A percentile compares a stretch with the other conserved stretches of the same genome.
Evolutionary conservation across 2,797 vertebrate species (phyloP).

Genomic region (Hephaestus fuliginosus): DNA sequence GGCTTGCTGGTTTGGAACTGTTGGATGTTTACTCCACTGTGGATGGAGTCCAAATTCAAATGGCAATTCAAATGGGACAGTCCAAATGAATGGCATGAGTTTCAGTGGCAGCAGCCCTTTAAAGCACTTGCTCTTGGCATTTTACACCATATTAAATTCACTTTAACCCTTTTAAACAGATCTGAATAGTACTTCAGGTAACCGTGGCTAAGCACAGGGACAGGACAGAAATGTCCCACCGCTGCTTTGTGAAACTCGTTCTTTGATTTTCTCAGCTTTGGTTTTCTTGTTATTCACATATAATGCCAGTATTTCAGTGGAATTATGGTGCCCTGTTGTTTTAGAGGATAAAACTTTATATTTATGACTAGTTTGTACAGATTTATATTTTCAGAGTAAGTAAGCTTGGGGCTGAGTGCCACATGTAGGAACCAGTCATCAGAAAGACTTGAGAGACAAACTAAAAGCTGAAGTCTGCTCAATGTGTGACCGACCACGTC

Average conservation of each 20-base stretch:
- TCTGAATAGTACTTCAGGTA: constrained; percentile 13
- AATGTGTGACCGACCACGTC: neutral
- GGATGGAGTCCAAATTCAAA: constrained; percentile 40
- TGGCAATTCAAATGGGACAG: constrained; percentile 38
- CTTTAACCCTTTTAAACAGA: constrained; percentile 36
- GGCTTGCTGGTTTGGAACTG: constrained; percentile 29
- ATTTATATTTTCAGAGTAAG: neutral
- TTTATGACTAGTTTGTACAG: neutral
- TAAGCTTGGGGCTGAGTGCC: no score
- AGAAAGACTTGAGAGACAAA: neutral
- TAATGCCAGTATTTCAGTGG: neutral
- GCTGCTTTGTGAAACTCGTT: neutral
- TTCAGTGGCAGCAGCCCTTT: constrained; percentile 21
- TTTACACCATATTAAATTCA: constrained; percentile 45
- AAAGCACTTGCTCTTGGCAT: constrained; percentile 32
- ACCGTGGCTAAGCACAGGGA: neutral
- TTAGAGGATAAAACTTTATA: neutral
- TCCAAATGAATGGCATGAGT: constrained; percentile 29
- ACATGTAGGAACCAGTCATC: neutral
- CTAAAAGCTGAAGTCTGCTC: neutral
- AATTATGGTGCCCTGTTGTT: neutral
- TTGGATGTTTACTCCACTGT: constrained; percentile 28
- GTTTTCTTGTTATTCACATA: neutral
- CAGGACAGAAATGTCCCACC: neutral
- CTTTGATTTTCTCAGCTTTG: neutral